Evolutionary conservation across 2,888 invertebrate species (phyloP).

Genomic region (Drosophila aldrichi): DNA sequence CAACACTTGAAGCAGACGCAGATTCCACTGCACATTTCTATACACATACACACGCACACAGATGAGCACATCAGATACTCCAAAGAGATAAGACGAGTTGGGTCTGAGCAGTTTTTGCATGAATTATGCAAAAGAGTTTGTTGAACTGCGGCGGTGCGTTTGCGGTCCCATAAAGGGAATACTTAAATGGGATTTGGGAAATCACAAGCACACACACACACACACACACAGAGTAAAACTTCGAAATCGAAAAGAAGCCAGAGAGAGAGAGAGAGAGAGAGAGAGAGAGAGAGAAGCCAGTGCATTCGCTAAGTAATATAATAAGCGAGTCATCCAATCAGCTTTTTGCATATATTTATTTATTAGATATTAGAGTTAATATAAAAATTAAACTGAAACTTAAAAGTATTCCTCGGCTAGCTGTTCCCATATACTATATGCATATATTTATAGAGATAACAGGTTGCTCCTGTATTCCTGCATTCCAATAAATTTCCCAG

Average conservation of each 20-base stretch:
- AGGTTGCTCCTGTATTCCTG: too few relatives aligned
- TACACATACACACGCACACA: neutral
- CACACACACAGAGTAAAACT: slow-evolving; percentile 12
- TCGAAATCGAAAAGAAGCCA: slow-evolving; percentile 39
- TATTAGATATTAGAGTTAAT: too few relatives aligned
- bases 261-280: too few relatives aligned
- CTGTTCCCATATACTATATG: too few relatives aligned
- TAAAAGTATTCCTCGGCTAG: too few relatives aligned
- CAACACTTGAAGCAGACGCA: slow-evolving; percentile 47
- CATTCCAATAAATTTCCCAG: slow-evolving; percentile 72
- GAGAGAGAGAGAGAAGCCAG: too few relatives aligned
- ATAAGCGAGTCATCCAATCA: slow-evolving; percentile 35
- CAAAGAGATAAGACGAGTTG: neutral
- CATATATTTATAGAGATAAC: slow-evolving; percentile 8
- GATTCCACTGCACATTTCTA: slow-evolving; percentile 17
- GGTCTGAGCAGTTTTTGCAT: slow-evolving; percentile 53
- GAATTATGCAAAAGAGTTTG: slow-evolving; percentile 76
- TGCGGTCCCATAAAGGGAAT: slow-evolving; percentile 75
- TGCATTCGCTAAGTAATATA: slow-evolving; percentile 60
- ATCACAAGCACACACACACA: slow-evolving; percentile 49
- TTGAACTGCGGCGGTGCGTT: slow-evolving; percentile 60
- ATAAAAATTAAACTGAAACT: too few relatives aligned
- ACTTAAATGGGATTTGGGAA: slow-evolving; percentile 78
- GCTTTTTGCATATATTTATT: neutral
- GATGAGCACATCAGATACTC: neutral